Percentiles rank a stretch among this genome's conserved stretches.
phyloP scores from a whole-genome alignment of 1,140 invertebrate genomes.

The Rhopalosiphum maidis region DNA sequence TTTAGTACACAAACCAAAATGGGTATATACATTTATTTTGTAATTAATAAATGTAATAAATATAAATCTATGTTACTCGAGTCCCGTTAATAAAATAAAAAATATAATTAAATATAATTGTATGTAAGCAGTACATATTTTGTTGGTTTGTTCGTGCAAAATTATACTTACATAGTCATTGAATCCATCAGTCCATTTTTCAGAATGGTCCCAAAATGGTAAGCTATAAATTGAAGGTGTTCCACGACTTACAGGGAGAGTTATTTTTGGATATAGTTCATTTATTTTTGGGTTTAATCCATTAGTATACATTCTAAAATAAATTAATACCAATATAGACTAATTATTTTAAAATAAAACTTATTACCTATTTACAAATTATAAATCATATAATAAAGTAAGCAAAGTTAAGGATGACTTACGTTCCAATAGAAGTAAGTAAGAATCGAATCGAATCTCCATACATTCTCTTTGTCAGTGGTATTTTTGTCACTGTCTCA shows the following conservation, averaged over 20 bases:
- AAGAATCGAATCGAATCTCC: neutral
- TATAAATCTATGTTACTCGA: too few species aligned
- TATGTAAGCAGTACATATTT: neutral
- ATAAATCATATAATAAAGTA: neutral
- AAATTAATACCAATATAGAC: neutral
- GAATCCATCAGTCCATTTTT: constrained; percentile 59
- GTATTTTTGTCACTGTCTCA: constrained; percentile 47
- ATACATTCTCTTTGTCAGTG: neutral
- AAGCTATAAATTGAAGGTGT: constrained; percentile 77
- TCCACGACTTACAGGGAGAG: constrained; percentile 76
- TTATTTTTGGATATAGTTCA: constrained; percentile 69
- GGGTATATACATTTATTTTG: too few species aligned
- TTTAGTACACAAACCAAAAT: too few species aligned
- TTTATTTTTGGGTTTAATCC: constrained; percentile 11
- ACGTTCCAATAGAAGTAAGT: neutral
- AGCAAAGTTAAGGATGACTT: neutral
- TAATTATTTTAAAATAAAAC: neutral
- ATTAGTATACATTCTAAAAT: neutral
- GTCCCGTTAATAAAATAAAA: too few species aligned
- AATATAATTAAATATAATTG: too few species aligned
- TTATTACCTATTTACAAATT: neutral
- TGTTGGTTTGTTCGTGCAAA: neutral
- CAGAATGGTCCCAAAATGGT: constrained; percentile 75
- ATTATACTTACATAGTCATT: neutral
- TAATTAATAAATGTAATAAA: too few species aligned